Evolutionary conservation across 2,888 invertebrate genomes (phyloP), one percentile per base, ranked within the genome.

Genomic region (Caenorhabditis imperialis): DNA sequence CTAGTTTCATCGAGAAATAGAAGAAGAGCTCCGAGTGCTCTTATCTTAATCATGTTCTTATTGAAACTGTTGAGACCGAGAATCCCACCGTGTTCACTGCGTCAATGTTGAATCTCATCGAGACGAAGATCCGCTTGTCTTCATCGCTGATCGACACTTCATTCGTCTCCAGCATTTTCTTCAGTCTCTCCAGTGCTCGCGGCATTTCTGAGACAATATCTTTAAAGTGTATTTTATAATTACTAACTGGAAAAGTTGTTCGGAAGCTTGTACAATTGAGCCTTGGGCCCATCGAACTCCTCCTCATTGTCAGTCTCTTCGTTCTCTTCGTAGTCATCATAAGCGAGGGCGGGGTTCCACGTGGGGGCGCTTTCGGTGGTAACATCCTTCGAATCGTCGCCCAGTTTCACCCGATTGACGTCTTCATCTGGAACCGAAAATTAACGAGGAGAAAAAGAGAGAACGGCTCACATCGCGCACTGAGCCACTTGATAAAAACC

Each of bases 1-100:
- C 85, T 76, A 20, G 77, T 75, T 7, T 78, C 79, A 42, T 87
- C 84, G 72, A 88, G 55, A 65, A 82, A 83, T 6, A 71, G 45
- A 18, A 87, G 75, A 18, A 87, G 80, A 10, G 86, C 86, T 1
- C 86, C 86, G 25, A 87, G 62, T 1, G 86, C 72, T 14, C 83
- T 77, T 25, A 86, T 77, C 85, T 84, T 61, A 30, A 53, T 33
- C 10, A 20, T 8, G 6, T 0, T 23, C 8, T n/a, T n/a, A 37
- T 16, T 44, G 25, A 44, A 12, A 10, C 1, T 4, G 10, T 18
- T 18, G 20, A 30, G 10, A 30, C 10, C 30, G 20, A 30, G 10
- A 30, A 7, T 10, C 44, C 3, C 6, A 71, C 71, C 73, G 67
- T 73, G 14, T 73, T 65, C 8, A 65, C 60, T 12, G 65, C 54